A percentile compares a stretch with the other conserved stretches of the same genome.
phyloP scores from a whole-genome alignment of 2,888 invertebrate species.

The Drosophila diplacantha region DNA sequence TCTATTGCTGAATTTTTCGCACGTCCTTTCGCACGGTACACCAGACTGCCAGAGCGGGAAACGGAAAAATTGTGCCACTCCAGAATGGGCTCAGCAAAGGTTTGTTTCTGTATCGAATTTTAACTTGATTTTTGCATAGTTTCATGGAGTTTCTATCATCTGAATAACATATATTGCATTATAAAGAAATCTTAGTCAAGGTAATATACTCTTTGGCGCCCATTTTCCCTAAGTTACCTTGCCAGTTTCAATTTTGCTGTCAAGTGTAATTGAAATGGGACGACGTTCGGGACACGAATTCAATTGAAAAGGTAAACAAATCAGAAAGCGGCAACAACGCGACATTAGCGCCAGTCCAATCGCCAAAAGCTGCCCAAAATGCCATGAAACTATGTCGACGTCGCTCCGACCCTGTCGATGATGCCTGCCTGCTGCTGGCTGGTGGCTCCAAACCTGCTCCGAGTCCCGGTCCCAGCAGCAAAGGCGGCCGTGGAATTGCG shows the following conservation, averaged over 20 bases:
- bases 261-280: conserved; percentile 51
- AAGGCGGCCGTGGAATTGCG: conserved; percentile 7
- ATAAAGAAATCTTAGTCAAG: no score
- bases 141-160: not conserved
- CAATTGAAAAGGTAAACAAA: conserved; percentile 66
- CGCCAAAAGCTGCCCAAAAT: conserved; percentile 44
- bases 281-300: conserved; percentile 40
- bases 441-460: conserved; percentile 8
- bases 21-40: conserved; percentile 36
- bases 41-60: conserved; percentile 19
- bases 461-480: conserved; percentile 7
- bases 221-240: not conserved
- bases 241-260: conserved; percentile 25
- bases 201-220: no score
- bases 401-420: conserved; percentile 33
- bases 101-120: not conserved
- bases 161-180: not conserved
- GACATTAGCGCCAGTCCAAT: conserved; percentile 53
- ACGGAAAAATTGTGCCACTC: not conserved
- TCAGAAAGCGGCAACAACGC: conserved; percentile 54
- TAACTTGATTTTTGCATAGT: not conserved
- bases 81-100: no score
- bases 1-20: conserved; percentile 50
- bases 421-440: conserved; percentile 15
- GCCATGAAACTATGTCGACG: conserved; percentile 40